Evolutionary conservation across 2,797 vertebrate species (phyloP), one percentile per base, ranked within the genome.

Genomic region (Champsocephalus esox): DNA sequence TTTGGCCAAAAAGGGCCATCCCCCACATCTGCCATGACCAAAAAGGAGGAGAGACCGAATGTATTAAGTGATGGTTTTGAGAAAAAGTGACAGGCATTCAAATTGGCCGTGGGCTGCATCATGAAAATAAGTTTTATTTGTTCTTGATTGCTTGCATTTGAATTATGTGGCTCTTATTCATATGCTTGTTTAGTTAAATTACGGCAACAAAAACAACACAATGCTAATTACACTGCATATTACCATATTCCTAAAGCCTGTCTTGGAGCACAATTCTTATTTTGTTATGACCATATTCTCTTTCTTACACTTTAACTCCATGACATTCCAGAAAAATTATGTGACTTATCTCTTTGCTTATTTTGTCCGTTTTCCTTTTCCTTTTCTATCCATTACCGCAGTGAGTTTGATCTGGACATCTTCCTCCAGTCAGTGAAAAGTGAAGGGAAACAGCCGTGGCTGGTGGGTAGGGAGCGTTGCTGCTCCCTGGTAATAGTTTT

Each of bases 401-500:
- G 49, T 59, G 74, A 74, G 60, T 89, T 88, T 82, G 80, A 91
- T 89, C 81, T 82, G 83, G 70, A 87, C 83, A 90, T 90, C 89
- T 94, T 85, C 83, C 83, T 89, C 84, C 80, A 74, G 73, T 88
- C 86, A 61, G 65, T 85, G 70, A 85, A 84, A 90, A 78, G 86
- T 50, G 72, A 78, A 56, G 46, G 76, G 71, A 79, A 87, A 76
- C 83, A 79, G 66, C 75, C 75, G 12, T 78, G 78, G 82, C 85
- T 83, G 86, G 84, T 88, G 83, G 75, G 84, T 71, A 84, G 78
- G 73, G 81, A 79, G 80, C 59, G 79, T 77, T 86, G 64, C 75
- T 87, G 81, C 90, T 92, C 73, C 77, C 75, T 80, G 84, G 90
- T 94, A 94, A 94, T 92, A 89, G 90, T 88, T 91, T 94, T 89